Evolutionary conservation across 2,113 vertebrate species (phyloP), one percentile per base, ranked within the genome.

Genomic region (Sinocyclocheilus anophthalmus): DNA sequence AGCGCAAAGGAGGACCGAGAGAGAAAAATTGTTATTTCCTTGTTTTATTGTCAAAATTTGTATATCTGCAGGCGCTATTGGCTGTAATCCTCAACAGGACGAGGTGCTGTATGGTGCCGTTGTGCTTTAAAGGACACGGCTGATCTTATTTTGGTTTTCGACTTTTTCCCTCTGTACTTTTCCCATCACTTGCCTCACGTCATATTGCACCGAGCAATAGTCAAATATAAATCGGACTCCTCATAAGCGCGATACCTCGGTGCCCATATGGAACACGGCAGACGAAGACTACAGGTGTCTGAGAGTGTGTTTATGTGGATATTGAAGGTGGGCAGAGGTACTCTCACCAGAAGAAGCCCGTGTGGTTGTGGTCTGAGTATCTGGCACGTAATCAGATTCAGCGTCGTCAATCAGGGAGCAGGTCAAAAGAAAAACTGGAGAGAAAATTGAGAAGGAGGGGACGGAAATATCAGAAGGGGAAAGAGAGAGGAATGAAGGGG

Each of bases 301-400:
- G 53, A 53, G 73, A 53, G 63, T 48, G 39, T 80, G 39, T 67
- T 72, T 86, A 12, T 48, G 81, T 82, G 80, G 48, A 22, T 22
- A 9, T 73, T 48, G 30, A n/a, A 37, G 48, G 70, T 33, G 53
- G 33, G 24, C 63, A 11, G 81, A 22, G 6, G 30, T 55, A 83
- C n/a, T n/a, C n/a, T n/a, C n/a, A n/a, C n/a, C n/a, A 83, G 73
- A 83, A 73, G 12, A 33, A 73, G 50, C 30, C 48, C n/a, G 53
- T 45, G 79, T 84, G 73, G 73, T 63, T 85, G 76, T 77, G 59
- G 61, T 70, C n/a, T 50, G 63, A 81, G 67, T 20, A 53, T n/a
- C 83, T 85, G 79, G 83, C 76, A 84, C n/a, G 80, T 85, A 89
- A 87, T 87, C 76, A 75, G 88, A 89, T 87, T 89, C 57, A 76